Base-by-base conservation (phyloP, 2,113 vertebrate species). In the Vidua macroura region DNA sequence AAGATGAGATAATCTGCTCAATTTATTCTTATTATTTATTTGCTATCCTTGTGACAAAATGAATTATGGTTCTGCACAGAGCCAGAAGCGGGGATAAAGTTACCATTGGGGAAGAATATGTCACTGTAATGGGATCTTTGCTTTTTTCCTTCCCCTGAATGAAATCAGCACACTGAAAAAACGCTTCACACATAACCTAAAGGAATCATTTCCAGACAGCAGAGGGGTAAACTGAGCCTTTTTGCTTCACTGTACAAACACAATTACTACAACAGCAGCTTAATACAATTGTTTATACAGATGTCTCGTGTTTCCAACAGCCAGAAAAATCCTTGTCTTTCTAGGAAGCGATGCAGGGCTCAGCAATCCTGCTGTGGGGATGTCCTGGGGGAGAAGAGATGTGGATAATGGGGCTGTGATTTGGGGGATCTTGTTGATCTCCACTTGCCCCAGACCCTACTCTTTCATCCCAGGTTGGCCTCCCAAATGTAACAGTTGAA, bases 21-120 rank as follows among this genome's bases (percentile, higher is more conserved):
- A 96, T 94, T 95, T 96, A 96, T 96, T 96, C 92, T 93, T 94
- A 93, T 97, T 97, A 97, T 96, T 97, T 96, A 96, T 97, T 96
- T 97, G 95, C 87, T 83, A 46, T 86, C 92, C 92, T 90, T 74
- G 79, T 96, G 95, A 96, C 95, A 96, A 96, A 96, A 92, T 96
- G 96, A 97, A 80, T 96, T 94, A 95, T 92, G 93, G 46, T 86
- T 86, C 88, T 55, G 87, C 72, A 21, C 41, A 5, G 84, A 97
- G 95, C 93, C 93, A 95, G 93, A 35, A 96, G 84, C 94, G 1
- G 64, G 94, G 93, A 95, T 96, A 75, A 95, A 96, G 93, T 94
- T 95, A 96, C 95, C 95, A 74, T 63, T 72, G 92, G 93, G 95
- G 93, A 94, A 94, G 93, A 88, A 97, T 93, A 88, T 96, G 95